Evolutionary conservation across 2,797 vertebrate species (phyloP).

Genomic region (Psittacula derbiana): DNA sequence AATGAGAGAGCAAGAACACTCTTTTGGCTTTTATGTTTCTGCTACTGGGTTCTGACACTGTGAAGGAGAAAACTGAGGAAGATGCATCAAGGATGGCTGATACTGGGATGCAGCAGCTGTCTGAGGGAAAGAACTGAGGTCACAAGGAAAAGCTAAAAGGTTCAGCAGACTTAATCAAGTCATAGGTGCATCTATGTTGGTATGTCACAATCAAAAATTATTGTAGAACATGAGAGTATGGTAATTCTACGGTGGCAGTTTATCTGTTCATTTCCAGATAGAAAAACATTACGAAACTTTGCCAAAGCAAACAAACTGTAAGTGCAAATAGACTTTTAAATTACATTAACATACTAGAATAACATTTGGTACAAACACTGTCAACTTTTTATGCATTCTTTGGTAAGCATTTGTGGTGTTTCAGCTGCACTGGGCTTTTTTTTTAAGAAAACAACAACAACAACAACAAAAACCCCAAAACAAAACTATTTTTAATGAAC

Average conservation of each 20-base stretch:
- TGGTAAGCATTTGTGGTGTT: conserved; percentile 50
- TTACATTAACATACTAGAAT: background rate
- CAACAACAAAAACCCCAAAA: too few relatives aligned
- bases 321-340: conserved; percentile 30
- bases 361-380: conserved; percentile 57
- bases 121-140: background rate
- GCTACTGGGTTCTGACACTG: background rate
- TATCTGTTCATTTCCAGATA: conserved; percentile 19
- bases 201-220: background rate
- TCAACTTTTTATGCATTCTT: conserved; percentile 32
- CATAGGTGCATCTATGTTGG: background rate
- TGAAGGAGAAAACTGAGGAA: background rate
- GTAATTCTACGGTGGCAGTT: background rate
- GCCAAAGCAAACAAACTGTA: conserved; percentile 29
- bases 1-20: background rate
- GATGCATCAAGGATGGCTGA: background rate
- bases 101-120: background rate
- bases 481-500: background rate
- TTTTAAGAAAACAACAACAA: background rate
- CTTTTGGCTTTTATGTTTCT: background rate
- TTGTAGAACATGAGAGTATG: background rate
- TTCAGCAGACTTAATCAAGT: background rate
- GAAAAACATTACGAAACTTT: conserved; percentile 3
- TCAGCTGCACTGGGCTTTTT: background rate
- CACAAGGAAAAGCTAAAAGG: background rate